Conservation (phyloP, 1,140 invertebrate species). For the Dendroctonus valens region DNA sequence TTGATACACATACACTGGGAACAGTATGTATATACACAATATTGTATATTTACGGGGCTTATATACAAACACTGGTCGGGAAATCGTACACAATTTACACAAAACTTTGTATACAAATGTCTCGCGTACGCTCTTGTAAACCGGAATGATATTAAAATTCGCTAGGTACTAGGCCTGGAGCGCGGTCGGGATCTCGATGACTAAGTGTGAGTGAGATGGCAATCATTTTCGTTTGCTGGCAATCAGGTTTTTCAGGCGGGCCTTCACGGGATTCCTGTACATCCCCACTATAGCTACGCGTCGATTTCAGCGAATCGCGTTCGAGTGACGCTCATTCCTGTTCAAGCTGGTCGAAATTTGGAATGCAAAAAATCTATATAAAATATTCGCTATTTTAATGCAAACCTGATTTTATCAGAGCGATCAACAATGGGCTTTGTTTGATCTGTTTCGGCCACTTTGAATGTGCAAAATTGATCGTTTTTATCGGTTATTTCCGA, state of each 20-base stretch:
- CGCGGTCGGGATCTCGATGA: slow-evolving; percentile 14
- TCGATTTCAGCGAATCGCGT: slow-evolving; percentile 9
- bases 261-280: slow-evolving; percentile 2
- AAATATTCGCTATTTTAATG: too few species aligned
- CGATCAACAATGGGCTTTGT: too few species aligned
- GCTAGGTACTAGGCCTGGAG: slow-evolving; percentile 24
- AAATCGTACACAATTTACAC: slow-evolving; percentile 46
- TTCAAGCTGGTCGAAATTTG: too few species aligned
- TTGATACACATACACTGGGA: slow-evolving; percentile 43
- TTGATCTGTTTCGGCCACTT: too few species aligned
- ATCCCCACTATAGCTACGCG: neutral
- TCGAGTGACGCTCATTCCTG: neutral
- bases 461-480: too few species aligned
- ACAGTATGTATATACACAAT: slow-evolving; percentile 45
- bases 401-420: too few species aligned
- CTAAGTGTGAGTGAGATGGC: slow-evolving; percentile 14
- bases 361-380: too few species aligned
- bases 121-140: slow-evolving; percentile 37
- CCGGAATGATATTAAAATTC: slow-evolving; percentile 43
- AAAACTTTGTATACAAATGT: slow-evolving; percentile 45
- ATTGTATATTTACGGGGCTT: slow-evolving; percentile 49
- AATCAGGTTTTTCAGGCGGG: slow-evolving; percentile 1
- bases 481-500: too few species aligned
- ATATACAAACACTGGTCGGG: slow-evolving; percentile 48
- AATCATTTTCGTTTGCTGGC: neutral